Conservation (phyloP, 2,113 vertebrate genomes). For the Scopus umbretta region DNA sequence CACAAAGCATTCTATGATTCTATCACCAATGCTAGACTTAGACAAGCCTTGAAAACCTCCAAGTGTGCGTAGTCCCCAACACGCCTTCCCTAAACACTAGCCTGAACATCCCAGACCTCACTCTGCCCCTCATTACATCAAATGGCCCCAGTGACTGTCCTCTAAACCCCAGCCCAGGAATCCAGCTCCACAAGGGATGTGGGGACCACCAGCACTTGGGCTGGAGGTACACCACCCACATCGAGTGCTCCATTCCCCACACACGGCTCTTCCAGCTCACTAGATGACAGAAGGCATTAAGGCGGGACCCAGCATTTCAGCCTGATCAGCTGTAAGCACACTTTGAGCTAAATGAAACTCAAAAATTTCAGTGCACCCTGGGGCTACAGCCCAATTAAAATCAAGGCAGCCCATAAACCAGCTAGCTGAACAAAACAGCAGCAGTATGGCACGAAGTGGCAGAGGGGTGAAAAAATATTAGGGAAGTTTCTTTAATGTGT, state of each 20-base stretch:
- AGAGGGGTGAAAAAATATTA: not conserved
- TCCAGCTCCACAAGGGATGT: not conserved
- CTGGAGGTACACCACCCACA: not conserved
- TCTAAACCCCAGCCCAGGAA: no score
- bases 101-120: no score
- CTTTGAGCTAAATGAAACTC: not conserved
- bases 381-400: not conserved
- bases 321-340: not conserved
- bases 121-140: rapidly evolving
- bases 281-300: rapidly evolving
- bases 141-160: rapidly evolving
- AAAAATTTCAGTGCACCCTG: not conserved
- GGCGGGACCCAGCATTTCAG: not conserved
- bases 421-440: not conserved
- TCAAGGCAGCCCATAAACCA: not conserved
- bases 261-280: not conserved
- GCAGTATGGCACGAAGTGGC: not conserved
- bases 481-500: constrained; percentile 2
- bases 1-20: no score
- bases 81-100: not conserved
- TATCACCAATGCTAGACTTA: not conserved
- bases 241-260: rapidly evolving
- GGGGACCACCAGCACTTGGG: not conserved
- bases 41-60: not conserved
- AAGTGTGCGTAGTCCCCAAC: no score